phyloP scores from a whole-genome alignment of 2,113 vertebrate genomes.

The Microcebus tavaratra region DNA sequence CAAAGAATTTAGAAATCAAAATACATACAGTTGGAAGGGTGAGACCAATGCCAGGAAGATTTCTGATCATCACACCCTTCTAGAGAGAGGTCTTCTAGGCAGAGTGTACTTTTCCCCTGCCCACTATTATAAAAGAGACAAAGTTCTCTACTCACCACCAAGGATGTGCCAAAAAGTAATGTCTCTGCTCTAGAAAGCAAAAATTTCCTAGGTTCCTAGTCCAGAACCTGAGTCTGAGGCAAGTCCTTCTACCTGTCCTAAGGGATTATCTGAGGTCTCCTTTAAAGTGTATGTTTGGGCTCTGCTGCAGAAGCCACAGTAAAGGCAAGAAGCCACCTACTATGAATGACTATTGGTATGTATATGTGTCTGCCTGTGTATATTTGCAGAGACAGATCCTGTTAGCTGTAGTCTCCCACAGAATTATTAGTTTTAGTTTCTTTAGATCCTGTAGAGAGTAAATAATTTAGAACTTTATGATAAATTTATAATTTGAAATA shows the following conservation, averaged over 20 bases:
- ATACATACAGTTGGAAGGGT: not conserved
- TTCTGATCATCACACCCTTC: not conserved
- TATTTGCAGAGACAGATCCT: not conserved
- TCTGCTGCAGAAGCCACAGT: not conserved
- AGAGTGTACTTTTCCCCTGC: not conserved
- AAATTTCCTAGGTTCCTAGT: not conserved
- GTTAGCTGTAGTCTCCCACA: not conserved
- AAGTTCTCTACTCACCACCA: not conserved
- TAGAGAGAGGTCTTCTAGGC: not conserved
- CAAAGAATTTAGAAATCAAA: conserved; percentile 42
- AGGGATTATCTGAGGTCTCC: not conserved
- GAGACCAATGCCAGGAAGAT: not conserved
- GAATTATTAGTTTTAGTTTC: not conserved
- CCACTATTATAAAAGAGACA: not conserved
- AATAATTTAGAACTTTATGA: conserved; percentile 13
- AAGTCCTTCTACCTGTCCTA: not conserved
- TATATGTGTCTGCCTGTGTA: too few relatives aligned
- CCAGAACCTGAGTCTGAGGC: not conserved
- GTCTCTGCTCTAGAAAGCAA: not conserved
- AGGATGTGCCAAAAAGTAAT: conserved; percentile 4
- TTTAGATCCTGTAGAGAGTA: conserved; percentile 12
- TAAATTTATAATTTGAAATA: conserved; percentile 1
- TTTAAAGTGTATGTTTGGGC: not conserved
- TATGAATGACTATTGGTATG: not conserved
- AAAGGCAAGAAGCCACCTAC: conserved; percentile 9